Evolutionary conservation across 2,797 vertebrate species (phyloP).

Genomic region (Pangasius larnaudii): DNA sequence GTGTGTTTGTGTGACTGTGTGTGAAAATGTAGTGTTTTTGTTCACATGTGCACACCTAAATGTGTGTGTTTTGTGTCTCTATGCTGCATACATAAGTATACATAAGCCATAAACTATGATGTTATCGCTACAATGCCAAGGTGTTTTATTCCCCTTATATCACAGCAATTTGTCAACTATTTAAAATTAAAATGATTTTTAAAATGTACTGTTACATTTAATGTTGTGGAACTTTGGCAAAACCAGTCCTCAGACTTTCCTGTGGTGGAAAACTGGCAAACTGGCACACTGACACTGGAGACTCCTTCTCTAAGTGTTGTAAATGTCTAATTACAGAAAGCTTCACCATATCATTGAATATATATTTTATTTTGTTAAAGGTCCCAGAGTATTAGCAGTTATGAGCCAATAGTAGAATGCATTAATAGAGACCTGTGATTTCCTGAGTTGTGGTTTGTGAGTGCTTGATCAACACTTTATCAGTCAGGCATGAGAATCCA

Average conservation of each 20-base stretch:
- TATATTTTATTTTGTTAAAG: neutral
- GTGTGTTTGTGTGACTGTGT: neutral
- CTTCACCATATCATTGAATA: neutral
- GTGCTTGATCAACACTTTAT: no score
- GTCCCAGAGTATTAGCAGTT: neutral
- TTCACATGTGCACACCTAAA: neutral
- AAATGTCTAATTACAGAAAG: neutral
- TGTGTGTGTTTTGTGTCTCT: neutral
- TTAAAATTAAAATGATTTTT: neutral
- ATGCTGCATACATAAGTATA: neutral
- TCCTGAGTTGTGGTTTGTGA: no score
- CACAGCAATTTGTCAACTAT: neutral
- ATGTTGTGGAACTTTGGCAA: neutral
- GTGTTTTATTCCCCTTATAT: neutral
- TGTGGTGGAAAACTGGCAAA: neutral
- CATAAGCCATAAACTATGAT: neutral
- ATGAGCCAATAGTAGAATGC: neutral
- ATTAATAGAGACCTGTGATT: no score
- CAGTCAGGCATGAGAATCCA: no score
- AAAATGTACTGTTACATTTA: neutral
- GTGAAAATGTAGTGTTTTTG: neutral
- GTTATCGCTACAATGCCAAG: neutral
- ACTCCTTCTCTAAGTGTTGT: neutral
- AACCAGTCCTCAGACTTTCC: neutral
- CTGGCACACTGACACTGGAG: neutral